Evolutionary conservation across 2,113 vertebrate species (phyloP).

Genomic region (Vulpes lagopus): DNA sequence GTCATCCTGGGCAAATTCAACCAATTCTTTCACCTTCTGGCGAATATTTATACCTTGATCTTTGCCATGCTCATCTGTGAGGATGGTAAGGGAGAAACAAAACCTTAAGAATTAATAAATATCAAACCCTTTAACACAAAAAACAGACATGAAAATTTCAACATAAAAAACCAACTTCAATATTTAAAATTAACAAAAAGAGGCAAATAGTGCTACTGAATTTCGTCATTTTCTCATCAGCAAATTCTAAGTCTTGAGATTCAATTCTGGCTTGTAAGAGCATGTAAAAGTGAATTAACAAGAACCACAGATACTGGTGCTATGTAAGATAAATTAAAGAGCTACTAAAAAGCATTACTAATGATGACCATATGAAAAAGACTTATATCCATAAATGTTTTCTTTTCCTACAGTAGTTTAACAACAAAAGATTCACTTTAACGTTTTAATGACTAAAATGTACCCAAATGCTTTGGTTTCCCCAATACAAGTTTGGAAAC

Average conservation of each 20-base stretch:
- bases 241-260: constrained; percentile 45
- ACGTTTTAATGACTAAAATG: constrained; percentile 73
- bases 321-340: constrained; percentile 28
- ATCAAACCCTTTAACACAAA: constrained; percentile 45
- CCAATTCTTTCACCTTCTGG: constrained; percentile 98
- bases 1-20: constrained; percentile 98
- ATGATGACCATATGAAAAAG: background rate
- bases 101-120: constrained; percentile 56
- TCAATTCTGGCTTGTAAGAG: constrained; percentile 49
- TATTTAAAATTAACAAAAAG: constrained; percentile 60
- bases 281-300: constrained; percentile 42
- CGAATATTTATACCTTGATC: constrained; percentile 99
- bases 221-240: constrained; percentile 59
- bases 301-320: constrained; percentile 33
- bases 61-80: constrained; percentile 97
- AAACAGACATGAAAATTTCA: background rate
- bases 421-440: constrained; percentile 44
- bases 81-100: constrained; percentile 19
- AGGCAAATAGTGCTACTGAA: constrained; percentile 33
- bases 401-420: constrained; percentile 64
- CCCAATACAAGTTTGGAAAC: constrained; percentile 67
- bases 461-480: constrained; percentile 44
- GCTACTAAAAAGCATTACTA: constrained; percentile 59
- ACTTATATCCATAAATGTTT: background rate
- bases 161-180: constrained; percentile 5